Evolutionary conservation across 2,797 vertebrate species (phyloP), one percentile per base, ranked within the genome.

Genomic region (Coluber constrictor): DNA sequence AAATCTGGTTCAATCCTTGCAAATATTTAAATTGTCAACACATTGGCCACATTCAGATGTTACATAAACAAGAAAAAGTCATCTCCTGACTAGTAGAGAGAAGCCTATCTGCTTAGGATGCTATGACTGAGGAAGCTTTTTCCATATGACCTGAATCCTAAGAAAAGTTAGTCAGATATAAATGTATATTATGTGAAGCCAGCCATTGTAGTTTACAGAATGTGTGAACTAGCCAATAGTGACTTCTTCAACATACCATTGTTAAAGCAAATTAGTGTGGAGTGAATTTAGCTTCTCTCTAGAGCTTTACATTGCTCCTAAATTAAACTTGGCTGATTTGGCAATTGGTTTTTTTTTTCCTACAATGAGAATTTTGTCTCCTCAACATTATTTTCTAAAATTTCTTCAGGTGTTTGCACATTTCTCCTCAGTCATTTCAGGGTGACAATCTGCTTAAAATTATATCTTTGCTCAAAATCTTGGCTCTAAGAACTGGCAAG

Each of bases 391-490:
- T 27, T 89, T 61, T 54, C 55, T 63, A 20, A 56, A 56, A 88
- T 60, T 79, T 55, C 32, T 43, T 54, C 54, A 89, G 25, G 57
- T 61, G 13, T 61, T 51, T 79, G 4, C 18, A 63, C 29, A 25
- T 32, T 86, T 90, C 60, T 55, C 6, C 25, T 27, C 86, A 63
- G 12, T n/a, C 54, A 59, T 37, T 87, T 88, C 18, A 61, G 43
- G 11, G 9, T 88, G 55, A 15, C 20, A 56, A 5, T 55, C 0
- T 92, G 3, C 56, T 86, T 27, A 6, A 27, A 15, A 4, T 90
- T 94, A 86, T 70, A 93, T 47, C 47, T 32, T 12, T 32, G 88
- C 91, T 93, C 83, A 92, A 94, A 92, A 95, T 51, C 13, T 37
- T 89, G 70, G 57, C 70, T 83, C 57, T 92, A 29, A 20, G 25